Conservation (phyloP, 2,888 invertebrate genomes). For the Branchellion lobata region DNA sequence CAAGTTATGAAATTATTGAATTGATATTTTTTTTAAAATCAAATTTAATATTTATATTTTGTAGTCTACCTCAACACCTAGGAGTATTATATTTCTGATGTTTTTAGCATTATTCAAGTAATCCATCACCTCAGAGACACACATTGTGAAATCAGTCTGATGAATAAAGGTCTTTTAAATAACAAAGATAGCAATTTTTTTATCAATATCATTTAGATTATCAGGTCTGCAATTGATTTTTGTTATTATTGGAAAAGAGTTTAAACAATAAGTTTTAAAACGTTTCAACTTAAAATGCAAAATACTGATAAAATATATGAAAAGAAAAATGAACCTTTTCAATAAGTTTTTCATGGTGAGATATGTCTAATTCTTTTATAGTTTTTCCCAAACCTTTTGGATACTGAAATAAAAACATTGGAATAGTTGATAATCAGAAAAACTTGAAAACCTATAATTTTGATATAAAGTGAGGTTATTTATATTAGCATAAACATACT, state of each 20-base stretch:
- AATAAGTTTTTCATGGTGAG: constrained; percentile 60
- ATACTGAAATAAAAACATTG: constrained; percentile 59
- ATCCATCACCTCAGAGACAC: too few species aligned
- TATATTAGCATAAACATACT: constrained; percentile 51
- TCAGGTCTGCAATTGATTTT: too few species aligned
- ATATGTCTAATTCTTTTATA: constrained; percentile 65
- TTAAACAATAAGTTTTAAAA: too few species aligned
- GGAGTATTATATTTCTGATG: constrained; percentile 56
- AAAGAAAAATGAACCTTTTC: constrained; percentile 67
- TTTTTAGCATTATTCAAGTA: too few species aligned
- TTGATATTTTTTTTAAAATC: too few species aligned
- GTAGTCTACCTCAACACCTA: constrained; percentile 61
- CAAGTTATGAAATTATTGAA: too few species aligned
- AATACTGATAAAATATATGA: constrained; percentile 60
- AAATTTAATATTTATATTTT: too few species aligned
- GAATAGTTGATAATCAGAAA: neutral
- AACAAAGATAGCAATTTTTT: constrained; percentile 61
- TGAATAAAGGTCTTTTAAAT: constrained; percentile 57
- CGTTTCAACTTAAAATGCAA: too few species aligned
- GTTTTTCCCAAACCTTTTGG: constrained; percentile 67
- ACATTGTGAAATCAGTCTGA: constrained; percentile 49
- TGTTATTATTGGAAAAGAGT: too few species aligned
- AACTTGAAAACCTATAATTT: too few species aligned
- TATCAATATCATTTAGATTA: too few species aligned
- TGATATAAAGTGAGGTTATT: too few species aligned